Conservation (phyloP, 2,888 invertebrate species). For the Troides oblongomaculatus region DNA sequence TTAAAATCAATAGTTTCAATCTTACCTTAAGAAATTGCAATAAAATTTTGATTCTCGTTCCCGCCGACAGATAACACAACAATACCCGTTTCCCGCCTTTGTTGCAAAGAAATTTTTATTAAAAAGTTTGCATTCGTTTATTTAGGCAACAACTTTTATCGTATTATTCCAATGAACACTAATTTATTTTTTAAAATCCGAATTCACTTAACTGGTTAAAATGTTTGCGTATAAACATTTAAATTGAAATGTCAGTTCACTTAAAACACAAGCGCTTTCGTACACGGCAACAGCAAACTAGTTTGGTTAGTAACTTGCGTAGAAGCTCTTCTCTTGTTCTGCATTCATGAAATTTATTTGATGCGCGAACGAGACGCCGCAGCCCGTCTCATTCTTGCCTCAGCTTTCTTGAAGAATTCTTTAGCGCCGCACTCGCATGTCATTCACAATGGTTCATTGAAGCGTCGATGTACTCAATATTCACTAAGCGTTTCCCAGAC, state of each 20-base stretch:
- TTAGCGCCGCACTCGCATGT: slow-evolving; percentile 11
- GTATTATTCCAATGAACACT: not conserved
- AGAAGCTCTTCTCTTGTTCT: slow-evolving; percentile 19
- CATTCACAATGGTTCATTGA: slow-evolving; percentile 24
- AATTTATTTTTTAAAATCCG: not conserved
- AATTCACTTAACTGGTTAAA: not conserved
- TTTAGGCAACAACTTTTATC: not conserved
- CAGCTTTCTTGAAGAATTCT: slow-evolving; percentile 24
- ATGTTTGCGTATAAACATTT: slow-evolving; percentile 8
- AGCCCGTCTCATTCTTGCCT: slow-evolving; percentile 7
- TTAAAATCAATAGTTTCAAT: slow-evolving; percentile 8
- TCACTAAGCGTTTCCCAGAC: slow-evolving; percentile 23
- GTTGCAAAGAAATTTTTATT: not conserved
- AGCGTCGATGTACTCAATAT: slow-evolving; percentile 20
- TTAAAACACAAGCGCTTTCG: slow-evolving; percentile 7
- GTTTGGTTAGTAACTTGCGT: slow-evolving; percentile 23
- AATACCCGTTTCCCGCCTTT: slow-evolving; percentile 19
- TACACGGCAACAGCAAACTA: slow-evolving; percentile 18
- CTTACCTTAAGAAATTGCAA: slow-evolving; percentile 15
- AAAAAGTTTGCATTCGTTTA: not conserved
- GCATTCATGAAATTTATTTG: slow-evolving; percentile 30
- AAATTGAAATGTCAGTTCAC: slow-evolving; percentile 6
- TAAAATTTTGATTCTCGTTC: slow-evolving; percentile 2
- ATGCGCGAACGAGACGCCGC: slow-evolving; percentile 17
- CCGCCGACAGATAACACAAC: not conserved